A percentile compares a stretch with the other conserved stretches of the same genome.
Conservation (phyloP, 2,113 vertebrate genomes). For the Tympanuchus pallidicinctus region DNA sequence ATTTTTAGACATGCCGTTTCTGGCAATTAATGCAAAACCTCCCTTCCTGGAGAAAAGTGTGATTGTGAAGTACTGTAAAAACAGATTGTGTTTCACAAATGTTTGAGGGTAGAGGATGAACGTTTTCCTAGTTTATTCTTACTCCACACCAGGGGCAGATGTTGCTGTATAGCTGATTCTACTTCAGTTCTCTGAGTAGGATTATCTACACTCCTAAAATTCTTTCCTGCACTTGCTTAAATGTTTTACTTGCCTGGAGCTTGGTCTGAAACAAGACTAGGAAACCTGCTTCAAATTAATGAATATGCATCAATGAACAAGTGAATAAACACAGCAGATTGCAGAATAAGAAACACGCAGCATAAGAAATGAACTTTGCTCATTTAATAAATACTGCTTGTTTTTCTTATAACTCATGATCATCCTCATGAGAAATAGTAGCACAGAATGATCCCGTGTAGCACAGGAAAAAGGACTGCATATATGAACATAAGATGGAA, state of each 20-base stretch:
- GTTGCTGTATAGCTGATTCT: neutral
- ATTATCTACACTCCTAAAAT: neutral
- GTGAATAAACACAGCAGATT: constrained; percentile 13
- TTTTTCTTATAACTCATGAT: neutral
- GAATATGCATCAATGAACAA: constrained; percentile 29
- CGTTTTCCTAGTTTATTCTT: constrained; percentile 16
- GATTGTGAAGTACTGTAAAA: constrained; percentile 29
- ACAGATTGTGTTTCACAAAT: constrained; percentile 11
- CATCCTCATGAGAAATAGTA: neutral
- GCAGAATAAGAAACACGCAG: neutral
- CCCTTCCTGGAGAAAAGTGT: constrained; percentile 21
- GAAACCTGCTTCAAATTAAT: neutral
- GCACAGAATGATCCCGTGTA: neutral
- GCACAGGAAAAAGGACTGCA: neutral
- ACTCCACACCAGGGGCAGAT: neutral
- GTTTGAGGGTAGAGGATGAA: constrained; percentile 42
- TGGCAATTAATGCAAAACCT: constrained; percentile 45
- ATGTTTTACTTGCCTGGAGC: constrained; percentile 1
- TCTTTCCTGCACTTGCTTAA: neutral
- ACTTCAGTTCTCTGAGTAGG: neutral
- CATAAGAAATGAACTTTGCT: constrained; percentile 38
- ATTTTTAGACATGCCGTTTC: constrained; percentile 57
- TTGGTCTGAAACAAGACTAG: constrained; percentile 14
- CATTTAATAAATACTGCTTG: constrained; percentile 25
- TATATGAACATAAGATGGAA: neutral